Percentiles rank a stretch among this genome's conserved stretches.
Conservation (phyloP, 2,888 invertebrate genomes). For the Troilus luridus region DNA sequence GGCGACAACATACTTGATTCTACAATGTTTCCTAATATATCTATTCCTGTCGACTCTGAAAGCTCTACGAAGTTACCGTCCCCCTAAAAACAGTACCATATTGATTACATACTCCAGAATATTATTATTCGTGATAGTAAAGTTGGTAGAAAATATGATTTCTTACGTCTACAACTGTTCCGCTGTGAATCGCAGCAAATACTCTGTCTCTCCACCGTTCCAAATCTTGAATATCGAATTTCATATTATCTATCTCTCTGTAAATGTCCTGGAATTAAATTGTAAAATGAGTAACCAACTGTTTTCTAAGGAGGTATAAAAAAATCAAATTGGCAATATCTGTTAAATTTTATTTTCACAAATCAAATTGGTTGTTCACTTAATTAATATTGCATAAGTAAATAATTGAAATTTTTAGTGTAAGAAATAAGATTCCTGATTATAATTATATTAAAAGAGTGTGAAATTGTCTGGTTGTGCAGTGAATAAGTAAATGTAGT, state of each 20-base stretch:
- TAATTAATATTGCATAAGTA: background rate
- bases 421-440: too few species aligned
- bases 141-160: background rate
- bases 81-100: constrained; percentile 70
- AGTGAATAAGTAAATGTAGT: too few species aligned
- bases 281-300: too few species aligned
- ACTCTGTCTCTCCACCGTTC: constrained; percentile 84
- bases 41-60: constrained; percentile 81
- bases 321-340: too few species aligned
- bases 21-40: constrained; percentile 84
- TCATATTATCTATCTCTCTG: constrained; percentile 78
- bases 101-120: background rate
- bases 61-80: constrained; percentile 74
- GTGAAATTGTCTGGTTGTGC: too few species aligned
- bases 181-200: constrained; percentile 79
- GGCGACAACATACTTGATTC: constrained; percentile 81
- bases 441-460: too few species aligned
- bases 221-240: constrained; percentile 78
- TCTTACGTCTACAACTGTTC: constrained; percentile 74
- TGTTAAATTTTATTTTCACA: constrained; percentile 14
- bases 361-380: background rate
- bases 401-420: too few species aligned
- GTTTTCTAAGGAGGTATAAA: too few species aligned
- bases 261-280: constrained; percentile 74
- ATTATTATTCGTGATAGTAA: background rate